Evolutionary conservation across 2,888 invertebrate genomes (phyloP).

Genomic region (Argyresthia goedartella): DNA sequence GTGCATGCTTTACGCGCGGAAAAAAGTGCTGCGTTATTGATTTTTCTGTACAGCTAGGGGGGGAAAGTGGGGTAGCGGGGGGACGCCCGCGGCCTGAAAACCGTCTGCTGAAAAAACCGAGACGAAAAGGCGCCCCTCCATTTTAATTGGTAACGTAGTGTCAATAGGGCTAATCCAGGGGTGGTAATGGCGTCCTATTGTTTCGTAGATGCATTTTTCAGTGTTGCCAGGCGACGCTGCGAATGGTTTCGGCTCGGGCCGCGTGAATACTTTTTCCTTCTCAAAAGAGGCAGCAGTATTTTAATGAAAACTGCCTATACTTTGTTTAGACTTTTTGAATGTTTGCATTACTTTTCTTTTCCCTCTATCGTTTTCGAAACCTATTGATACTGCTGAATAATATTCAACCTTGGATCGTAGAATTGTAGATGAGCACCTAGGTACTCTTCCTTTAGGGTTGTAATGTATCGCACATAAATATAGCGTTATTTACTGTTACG

Average conservation of each 20-base stretch:
- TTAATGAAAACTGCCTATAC: conserved; percentile 2
- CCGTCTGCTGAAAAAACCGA: conserved; percentile 70
- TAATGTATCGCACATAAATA: too few relatives aligned
- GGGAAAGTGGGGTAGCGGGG: conserved; percentile 23
- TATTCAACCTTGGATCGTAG: too few relatives aligned
- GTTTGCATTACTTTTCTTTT: neutral
- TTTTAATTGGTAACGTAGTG: conserved; percentile 72
- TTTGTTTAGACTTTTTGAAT: neutral
- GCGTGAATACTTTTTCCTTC: conserved; percentile 1
- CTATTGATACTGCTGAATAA: too few relatives aligned
- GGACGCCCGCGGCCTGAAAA: conserved; percentile 66
- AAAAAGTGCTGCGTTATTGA: conserved; percentile 73
- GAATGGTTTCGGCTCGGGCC: neutral
- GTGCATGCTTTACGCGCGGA: conserved; percentile 72
- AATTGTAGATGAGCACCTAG: too few relatives aligned
- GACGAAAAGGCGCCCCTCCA: conserved; percentile 70
- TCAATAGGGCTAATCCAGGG: conserved; percentile 69
- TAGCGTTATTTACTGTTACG: too few relatives aligned
- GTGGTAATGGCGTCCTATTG: conserved; percentile 63
- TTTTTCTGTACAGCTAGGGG: conserved; percentile 66
- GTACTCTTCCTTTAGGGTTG: too few relatives aligned
- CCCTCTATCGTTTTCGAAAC: neutral
- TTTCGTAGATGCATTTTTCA: conserved; percentile 63
- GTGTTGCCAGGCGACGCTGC: conserved; percentile 42
- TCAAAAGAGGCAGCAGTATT: neutral